phyloP scores from a whole-genome alignment of 1,140 invertebrate genomes.

The Pseudomyrmex gracilis region DNA sequence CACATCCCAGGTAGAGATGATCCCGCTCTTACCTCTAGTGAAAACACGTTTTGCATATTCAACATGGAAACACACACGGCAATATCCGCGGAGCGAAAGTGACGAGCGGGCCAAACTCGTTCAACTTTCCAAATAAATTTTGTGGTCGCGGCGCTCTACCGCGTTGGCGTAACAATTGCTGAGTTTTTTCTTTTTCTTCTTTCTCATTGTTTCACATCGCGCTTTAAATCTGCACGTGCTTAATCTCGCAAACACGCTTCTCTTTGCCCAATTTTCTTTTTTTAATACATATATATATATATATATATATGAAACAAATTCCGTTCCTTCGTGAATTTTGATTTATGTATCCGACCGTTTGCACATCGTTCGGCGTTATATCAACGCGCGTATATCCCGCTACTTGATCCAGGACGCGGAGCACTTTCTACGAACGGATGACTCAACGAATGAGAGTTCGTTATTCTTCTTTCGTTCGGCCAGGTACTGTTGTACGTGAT shows the following conservation, averaged over 20 bases:
- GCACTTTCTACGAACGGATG: slow-evolving; percentile 44
- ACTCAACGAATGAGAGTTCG: slow-evolving; percentile 46
- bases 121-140: slow-evolving; percentile 50
- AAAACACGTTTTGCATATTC: slow-evolving; percentile 70
- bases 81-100: slow-evolving; percentile 68
- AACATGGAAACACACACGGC: slow-evolving; percentile 64
- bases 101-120: slow-evolving; percentile 64
- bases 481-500: slow-evolving; percentile 5
- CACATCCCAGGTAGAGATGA: slow-evolving; percentile 1
- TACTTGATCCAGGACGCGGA: slow-evolving; percentile 30
- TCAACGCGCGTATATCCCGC: slow-evolving; percentile 13
- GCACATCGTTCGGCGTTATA: slow-evolving; percentile 1
- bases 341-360: neutral
- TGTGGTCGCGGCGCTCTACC: neutral
- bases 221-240: too few relatives aligned
- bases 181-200: neutral
- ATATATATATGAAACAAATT: too few relatives aligned
- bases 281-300: neutral
- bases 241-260: too few relatives aligned
- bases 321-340: neutral
- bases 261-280: neutral
- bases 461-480: slow-evolving; percentile 30
- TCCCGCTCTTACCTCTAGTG: slow-evolving; percentile 60
- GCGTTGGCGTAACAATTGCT: neutral
- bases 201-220: too few relatives aligned